These are phyloP conservation scores for Cololabis saira DNA, from an alignment of 2,113 vertebrate genomes.

Conservation along the genomic window DNA sequence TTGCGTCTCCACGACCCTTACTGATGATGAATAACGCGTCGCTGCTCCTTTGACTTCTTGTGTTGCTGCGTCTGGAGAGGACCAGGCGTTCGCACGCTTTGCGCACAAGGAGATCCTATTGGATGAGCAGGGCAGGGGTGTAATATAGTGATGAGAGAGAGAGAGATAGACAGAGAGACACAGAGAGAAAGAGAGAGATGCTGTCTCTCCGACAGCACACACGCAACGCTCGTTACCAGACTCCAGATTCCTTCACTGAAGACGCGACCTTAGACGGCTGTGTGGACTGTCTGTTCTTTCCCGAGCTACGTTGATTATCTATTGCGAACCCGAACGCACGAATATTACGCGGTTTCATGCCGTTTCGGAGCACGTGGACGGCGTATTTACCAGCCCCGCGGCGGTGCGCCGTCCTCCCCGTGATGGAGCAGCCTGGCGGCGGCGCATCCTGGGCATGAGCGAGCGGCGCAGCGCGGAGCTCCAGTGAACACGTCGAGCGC, in stretches of 20 bases:
- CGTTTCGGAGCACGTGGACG: slow-evolving; percentile 54
- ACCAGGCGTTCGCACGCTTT: slow-evolving; percentile 46
- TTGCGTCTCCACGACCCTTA: slow-evolving; percentile 30
- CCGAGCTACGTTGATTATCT: background rate
- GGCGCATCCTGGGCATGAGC: slow-evolving; percentile 63
- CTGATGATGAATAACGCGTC: slow-evolving; percentile 27
- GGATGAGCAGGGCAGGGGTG: slow-evolving; percentile 47
- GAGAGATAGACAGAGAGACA: slow-evolving; percentile 2
- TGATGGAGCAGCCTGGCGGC: slow-evolving; percentile 64
- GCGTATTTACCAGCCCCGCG: slow-evolving; percentile 44
- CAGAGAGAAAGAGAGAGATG: slow-evolving; percentile 21
- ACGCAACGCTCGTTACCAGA: slow-evolving; percentile 48
- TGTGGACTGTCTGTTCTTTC: background rate
- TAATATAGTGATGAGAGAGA: slow-evolving; percentile 33
- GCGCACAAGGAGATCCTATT: slow-evolving; percentile 59
- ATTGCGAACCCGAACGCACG: background rate
- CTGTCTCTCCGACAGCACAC: slow-evolving; percentile 44
- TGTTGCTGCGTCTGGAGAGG: slow-evolving; percentile 34
- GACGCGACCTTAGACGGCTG: slow-evolving; percentile 17
- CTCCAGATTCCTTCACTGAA: slow-evolving; percentile 68
- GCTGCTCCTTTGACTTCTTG: slow-evolving; percentile 16
- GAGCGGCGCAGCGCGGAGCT: slow-evolving; percentile 52
- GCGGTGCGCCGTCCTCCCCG: slow-evolving; percentile 50
- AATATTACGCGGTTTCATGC: slow-evolving; percentile 41
- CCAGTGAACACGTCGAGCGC: slow-evolving; percentile 56